These are phyloP conservation scores for Sigmodon hispidus DNA, from an alignment of 2,113 vertebrate genomes.

Conservation along the genomic window DNA sequence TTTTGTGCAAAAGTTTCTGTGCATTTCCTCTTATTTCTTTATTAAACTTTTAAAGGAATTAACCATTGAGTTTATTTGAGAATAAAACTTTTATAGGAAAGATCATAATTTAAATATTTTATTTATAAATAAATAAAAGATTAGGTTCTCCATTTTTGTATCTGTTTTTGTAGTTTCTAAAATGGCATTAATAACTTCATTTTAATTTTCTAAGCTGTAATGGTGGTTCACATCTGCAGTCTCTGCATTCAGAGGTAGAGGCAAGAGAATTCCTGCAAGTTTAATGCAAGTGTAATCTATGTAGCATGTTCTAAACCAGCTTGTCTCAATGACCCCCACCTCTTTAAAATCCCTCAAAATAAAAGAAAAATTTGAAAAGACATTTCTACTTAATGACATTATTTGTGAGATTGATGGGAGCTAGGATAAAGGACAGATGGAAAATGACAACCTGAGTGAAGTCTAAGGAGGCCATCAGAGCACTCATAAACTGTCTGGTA, in stretches of 20 bases:
- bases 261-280: not conserved
- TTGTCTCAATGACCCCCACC: not conserved
- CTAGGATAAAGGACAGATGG: not conserved
- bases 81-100: not conserved
- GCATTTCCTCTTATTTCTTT: constrained; percentile 35
- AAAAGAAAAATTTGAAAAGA: not conserved
- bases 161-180: not conserved
- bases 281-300: not conserved
- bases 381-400: constrained; percentile 9
- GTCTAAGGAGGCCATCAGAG: not conserved
- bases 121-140: constrained; percentile 36
- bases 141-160: not conserved
- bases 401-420: not conserved
- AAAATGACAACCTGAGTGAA: not conserved
- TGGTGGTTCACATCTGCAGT: not conserved
- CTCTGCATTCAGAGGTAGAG: not conserved
- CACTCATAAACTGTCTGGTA: not conserved
- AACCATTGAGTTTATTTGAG: constrained; percentile 24
- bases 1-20: constrained; percentile 4
- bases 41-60: constrained; percentile 36
- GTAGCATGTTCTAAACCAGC: not conserved
- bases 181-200: not conserved
- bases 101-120: not conserved
- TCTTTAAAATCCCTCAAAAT: not conserved
- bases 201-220: not conserved